A percentile compares a stretch with the other conserved stretches of the same genome.
phyloP scores from a whole-genome alignment of 2,797 vertebrate species.

The Sardinella longiceps region DNA sequence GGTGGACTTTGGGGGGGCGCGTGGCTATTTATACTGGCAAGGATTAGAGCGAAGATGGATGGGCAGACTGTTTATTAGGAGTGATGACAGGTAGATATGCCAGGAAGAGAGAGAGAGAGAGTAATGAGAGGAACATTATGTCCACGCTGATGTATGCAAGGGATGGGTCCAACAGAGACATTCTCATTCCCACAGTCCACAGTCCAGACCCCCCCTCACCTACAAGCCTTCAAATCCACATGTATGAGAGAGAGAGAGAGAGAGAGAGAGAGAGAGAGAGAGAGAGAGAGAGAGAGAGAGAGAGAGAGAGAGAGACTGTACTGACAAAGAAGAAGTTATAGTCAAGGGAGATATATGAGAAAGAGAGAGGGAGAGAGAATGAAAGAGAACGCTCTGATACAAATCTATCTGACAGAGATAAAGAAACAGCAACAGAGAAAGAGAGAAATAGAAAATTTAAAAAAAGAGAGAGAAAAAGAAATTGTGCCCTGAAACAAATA shows the following conservation, averaged over 20 bases:
- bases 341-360: not conserved
- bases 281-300: too few species aligned
- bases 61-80: conserved; percentile 38
- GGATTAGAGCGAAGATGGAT: conserved; percentile 36
- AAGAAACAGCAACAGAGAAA: not conserved
- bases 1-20: not conserved
- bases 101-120: conserved; percentile 30
- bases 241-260: not conserved
- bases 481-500: too few species aligned
- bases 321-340: too few species aligned
- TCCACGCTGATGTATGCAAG: not conserved
- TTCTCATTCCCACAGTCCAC: not conserved
- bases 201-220: not conserved
- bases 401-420: not conserved
- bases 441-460: not conserved
- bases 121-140: conserved; percentile 20
- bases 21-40: conserved; percentile 46
- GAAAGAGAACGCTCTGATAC: not conserved
- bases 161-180: conserved; percentile 3
- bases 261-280: not conserved
- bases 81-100: conserved; percentile 51
- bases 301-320: too few species aligned
- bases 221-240: not conserved
- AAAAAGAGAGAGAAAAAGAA: too few species aligned
- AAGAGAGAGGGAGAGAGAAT: not conserved